Conservation (phyloP, 2,888 invertebrate genomes). For the Elegia similella region DNA sequence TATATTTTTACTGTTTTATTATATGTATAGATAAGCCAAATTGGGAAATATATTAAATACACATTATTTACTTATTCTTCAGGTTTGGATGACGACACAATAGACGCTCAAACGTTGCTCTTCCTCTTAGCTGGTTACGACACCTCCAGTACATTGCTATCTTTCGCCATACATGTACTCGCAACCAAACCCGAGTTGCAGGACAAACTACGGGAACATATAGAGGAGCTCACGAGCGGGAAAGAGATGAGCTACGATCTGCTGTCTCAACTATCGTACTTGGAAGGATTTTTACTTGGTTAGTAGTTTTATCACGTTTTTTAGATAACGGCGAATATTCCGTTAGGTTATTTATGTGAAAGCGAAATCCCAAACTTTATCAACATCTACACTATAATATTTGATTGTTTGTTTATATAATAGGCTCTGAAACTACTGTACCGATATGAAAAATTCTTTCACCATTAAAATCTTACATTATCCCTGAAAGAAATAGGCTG, state of each 20-base stretch:
- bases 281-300: conserved; percentile 65
- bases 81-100: conserved; percentile 77
- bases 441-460: no score
- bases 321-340: no score
- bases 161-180: conserved; percentile 77
- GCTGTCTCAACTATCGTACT: conserved; percentile 53
- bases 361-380: no score
- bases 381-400: no score
- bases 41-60: no score
- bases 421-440: no score
- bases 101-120: conserved; percentile 80
- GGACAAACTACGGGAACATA: conserved; percentile 63
- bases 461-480: no score
- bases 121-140: conserved; percentile 84
- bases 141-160: conserved; percentile 81
- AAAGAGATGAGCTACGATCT: conserved; percentile 64
- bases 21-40: no score
- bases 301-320: background rate
- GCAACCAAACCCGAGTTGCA: conserved; percentile 73
- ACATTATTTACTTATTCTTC: conserved; percentile 24
- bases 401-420: no score
- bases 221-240: conserved; percentile 56
- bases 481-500: no score
- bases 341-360: no score
- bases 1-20: no score